Conservation (phyloP, 2,113 vertebrate genomes). For the Lathamus discolor region DNA sequence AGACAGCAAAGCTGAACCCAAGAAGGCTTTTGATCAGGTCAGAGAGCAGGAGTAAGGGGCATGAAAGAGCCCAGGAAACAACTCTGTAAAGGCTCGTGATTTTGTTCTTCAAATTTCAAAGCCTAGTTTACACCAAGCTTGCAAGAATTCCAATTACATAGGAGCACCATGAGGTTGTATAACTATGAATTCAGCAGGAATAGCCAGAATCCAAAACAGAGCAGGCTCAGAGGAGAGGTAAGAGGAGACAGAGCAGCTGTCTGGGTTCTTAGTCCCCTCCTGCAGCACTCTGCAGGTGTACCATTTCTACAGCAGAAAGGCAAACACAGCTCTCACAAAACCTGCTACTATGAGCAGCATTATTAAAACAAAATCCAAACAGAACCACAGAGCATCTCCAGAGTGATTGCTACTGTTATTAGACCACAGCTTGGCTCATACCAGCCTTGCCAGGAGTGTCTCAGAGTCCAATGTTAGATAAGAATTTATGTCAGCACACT, state of each 20-base stretch:
- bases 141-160: neutral
- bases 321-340: conserved; percentile 14
- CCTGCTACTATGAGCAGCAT: neutral
- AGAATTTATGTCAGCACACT: neutral
- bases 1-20: neutral
- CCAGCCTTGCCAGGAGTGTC: neutral
- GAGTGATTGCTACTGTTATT: conserved; percentile 22
- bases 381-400: neutral
- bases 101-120: neutral
- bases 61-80: neutral
- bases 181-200: neutral
- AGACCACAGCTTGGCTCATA: neutral
- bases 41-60: neutral
- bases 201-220: neutral
- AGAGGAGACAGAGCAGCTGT: neutral
- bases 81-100: neutral
- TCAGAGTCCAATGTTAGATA: conserved; percentile 15
- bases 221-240: neutral
- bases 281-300: neutral
- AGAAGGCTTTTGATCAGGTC: neutral
- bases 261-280: neutral
- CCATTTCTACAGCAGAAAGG: conserved; percentile 13
- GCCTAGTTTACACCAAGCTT: neutral
- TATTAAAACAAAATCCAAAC: conserved; percentile 44
- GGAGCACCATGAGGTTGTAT: neutral